Evolutionary conservation across 2,888 invertebrate genomes (phyloP).

Genomic region (Agrilus cyanescens): DNA sequence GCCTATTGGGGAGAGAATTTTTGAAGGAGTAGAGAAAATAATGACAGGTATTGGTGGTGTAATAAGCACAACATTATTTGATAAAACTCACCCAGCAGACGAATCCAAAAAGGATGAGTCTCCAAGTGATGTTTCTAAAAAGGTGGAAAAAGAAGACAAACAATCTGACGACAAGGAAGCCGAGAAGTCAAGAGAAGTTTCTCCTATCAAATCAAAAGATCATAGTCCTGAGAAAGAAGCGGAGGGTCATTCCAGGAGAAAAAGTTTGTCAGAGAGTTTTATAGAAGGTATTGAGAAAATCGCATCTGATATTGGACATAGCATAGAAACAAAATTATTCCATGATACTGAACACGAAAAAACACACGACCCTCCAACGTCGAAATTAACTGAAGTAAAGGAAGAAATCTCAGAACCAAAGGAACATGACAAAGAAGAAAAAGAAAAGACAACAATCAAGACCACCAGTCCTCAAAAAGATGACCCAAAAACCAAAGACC

Average conservation of each 20-base stretch:
- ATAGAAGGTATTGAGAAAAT: neutral
- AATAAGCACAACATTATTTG: neutral
- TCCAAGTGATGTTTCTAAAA: too few species aligned
- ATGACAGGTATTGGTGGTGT: slow-evolving; percentile 16
- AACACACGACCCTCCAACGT: too few species aligned
- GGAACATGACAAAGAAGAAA: neutral
- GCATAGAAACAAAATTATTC: too few species aligned
- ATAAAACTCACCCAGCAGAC: too few species aligned
- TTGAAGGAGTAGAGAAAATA: slow-evolving; percentile 11
- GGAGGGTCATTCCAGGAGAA: too few species aligned
- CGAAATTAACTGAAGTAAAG: neutral
- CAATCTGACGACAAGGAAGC: too few species aligned
- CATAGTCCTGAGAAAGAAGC: too few species aligned
- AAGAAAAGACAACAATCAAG: neutral
- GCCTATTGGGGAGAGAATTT: slow-evolving; percentile 14
- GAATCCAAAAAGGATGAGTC: too few species aligned
- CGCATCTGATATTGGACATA: neutral
- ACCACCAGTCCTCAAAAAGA: neutral
- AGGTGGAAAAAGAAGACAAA: too few species aligned
- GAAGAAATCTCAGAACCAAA: slow-evolving; percentile 1
- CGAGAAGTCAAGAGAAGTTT: too few species aligned
- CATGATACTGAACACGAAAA: too few species aligned
- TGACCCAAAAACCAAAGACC: slow-evolving; percentile 2
- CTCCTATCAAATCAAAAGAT: too few species aligned
- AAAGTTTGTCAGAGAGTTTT: neutral